These are phyloP conservation scores for Limnephilus auricula DNA, from an alignment of 2,888 invertebrate species.

Conservation along the genomic window DNA sequence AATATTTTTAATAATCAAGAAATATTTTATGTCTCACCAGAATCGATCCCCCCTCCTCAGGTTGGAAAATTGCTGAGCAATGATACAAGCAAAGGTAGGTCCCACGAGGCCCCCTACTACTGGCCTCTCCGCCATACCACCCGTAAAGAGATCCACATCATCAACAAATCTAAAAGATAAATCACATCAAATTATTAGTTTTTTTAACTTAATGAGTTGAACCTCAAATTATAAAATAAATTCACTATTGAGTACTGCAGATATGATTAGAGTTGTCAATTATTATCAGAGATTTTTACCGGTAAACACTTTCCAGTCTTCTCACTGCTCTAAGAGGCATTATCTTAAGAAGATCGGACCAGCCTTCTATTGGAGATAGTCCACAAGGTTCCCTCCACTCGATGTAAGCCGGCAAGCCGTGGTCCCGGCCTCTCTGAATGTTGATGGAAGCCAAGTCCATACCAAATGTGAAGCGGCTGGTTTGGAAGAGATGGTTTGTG, in stretches of 20 bases:
- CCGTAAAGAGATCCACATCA: conserved; percentile 91
- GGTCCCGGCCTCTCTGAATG: conserved; percentile 91
- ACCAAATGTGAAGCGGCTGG: conserved; percentile 83
- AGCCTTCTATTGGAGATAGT: conserved; percentile 80
- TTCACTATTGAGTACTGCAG: background rate
- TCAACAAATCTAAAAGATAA: conserved; percentile 79
- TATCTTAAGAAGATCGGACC: conserved; percentile 84
- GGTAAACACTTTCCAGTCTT: conserved; percentile 80
- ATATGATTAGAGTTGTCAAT: background rate
- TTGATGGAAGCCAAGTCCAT: conserved; percentile 93
- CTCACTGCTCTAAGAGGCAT: conserved; percentile 81
- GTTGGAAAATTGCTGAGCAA: conserved; percentile 90
- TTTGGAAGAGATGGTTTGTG: conserved; percentile 91
- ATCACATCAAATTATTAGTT: background rate
- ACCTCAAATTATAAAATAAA: no score
- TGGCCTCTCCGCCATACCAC: conserved; percentile 89
- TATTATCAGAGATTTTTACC: conserved; percentile 68
- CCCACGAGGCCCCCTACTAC: conserved; percentile 89
- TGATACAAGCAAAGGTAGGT: conserved; percentile 92
- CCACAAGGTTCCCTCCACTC: conserved; percentile 90
- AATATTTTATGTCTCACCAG: conserved; percentile 75
- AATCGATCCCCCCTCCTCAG: conserved; percentile 87
- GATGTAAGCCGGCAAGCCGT: conserved; percentile 89
- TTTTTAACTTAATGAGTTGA: no score
- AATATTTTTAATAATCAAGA: background rate